phyloP scores from a whole-genome alignment of 1,140 invertebrate species.

The Diachasma alloeum region DNA sequence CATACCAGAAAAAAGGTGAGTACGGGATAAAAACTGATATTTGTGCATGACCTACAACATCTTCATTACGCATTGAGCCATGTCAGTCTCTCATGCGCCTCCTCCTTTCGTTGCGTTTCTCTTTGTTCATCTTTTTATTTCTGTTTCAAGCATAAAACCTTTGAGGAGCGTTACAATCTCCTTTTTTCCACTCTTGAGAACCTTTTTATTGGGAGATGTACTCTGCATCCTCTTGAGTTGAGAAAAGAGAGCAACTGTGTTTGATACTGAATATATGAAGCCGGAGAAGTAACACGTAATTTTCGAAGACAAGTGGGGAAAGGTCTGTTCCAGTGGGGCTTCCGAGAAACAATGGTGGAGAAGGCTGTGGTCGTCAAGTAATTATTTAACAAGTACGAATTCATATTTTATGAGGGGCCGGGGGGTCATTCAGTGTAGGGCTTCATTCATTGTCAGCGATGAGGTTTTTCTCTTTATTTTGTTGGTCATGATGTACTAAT shows the following conservation, averaged over 20 bases:
- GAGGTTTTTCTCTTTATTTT: no score
- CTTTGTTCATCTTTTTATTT: neutral
- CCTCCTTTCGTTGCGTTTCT: neutral
- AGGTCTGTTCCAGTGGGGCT: neutral
- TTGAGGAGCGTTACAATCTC: neutral
- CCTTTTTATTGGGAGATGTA: neutral
- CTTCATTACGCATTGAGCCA: neutral
- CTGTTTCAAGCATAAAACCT: neutral
- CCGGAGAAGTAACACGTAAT: neutral
- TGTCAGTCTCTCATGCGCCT: neutral
- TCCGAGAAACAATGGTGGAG: neutral
- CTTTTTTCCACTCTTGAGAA: neutral
- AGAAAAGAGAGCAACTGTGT: neutral
- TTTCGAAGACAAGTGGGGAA: neutral
- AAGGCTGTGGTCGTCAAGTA: no score
- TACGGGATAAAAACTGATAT: neutral
- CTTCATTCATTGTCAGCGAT: no score
- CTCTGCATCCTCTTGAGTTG: neutral
- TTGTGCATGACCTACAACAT: neutral
- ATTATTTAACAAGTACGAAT: no score
- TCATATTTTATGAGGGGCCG: no score
- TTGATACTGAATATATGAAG: neutral
- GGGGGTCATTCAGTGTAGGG: no score
- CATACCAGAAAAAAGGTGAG: neutral
- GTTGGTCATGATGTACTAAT: no score